Evolutionary conservation across 2,113 vertebrate genomes (phyloP), one percentile per base, ranked within the genome.

Genomic region (Lycocorax pyrrhopterus): DNA sequence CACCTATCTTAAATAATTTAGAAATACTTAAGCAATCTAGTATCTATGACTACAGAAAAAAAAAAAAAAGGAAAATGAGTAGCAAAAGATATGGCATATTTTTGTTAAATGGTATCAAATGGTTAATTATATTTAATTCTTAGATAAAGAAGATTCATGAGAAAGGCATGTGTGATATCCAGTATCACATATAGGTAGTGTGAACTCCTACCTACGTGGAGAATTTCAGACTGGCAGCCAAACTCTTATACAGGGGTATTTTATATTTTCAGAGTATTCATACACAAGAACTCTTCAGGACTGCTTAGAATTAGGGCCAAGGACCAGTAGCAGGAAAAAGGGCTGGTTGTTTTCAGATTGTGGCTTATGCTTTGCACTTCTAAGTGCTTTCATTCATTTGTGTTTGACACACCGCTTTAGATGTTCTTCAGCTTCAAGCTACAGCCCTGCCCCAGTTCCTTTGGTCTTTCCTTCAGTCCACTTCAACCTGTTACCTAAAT

Each of bases 101-200:
- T 60, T 16, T 83, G 8, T 23, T 69, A 66, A 69, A 66, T 51
- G 4, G 3, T 49, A 51, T 26, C 16, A 74, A 89, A 66, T n/a
- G 12, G 12, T 33, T 71, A 75, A 85, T 47, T 10, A 13, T 39
- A 63, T 49, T 47, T 47, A 43, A 58, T 53, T 39, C 8, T 83
- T 33, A 29, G 27, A 39, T 39, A 62, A 75, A 62, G 25, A 13
- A 67, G 27, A 44, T 39, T 71, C 6, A 71, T 44, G 43, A 74
- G 19, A 75, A 89, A 64, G 6, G 9, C 4, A 47, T 16, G 14
- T 79, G 41, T 69, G 19, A 51, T 59, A 35, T 32, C 30, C 33
- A 47, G 5, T 0, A 18, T 23, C 30, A 43, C 0, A 6, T 13
- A 30, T 3, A 53, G 23, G 33, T 25, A 30, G 16, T 27, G 33